Evolutionary conservation across 2,888 invertebrate genomes (phyloP).

Genomic region (Tipula helvola): DNA sequence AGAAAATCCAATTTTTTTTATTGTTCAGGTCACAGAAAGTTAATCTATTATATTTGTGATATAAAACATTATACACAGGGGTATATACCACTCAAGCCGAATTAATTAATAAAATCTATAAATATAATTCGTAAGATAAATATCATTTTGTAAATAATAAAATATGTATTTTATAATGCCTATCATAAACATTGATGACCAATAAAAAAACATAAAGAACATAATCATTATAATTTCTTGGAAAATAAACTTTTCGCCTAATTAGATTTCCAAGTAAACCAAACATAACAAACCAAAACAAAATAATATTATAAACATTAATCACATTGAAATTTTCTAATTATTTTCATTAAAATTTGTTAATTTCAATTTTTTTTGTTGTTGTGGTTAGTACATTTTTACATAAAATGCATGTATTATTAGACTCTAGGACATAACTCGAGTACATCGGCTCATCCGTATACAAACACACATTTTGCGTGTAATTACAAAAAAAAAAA

Average conservation of each 20-base stretch:
- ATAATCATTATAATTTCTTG: not conserved
- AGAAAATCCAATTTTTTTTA: not conserved
- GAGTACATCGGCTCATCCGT: not conserved
- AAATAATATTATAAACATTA: not conserved
- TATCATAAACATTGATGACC: not conserved
- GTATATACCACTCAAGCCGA: not conserved
- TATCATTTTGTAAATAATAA: not conserved
- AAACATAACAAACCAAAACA: not conserved
- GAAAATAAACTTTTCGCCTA: not conserved
- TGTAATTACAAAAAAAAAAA: not conserved
- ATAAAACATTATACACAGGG: not conserved
- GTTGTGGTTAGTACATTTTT: not conserved
- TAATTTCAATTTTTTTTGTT: not conserved
- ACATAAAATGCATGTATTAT: not conserved
- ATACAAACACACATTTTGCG: not conserved
- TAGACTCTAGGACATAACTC: not conserved
- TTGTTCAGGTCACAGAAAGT: not conserved
- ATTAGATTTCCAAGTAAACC: not conserved
- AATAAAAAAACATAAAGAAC: not conserved
- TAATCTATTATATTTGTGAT: not conserved
- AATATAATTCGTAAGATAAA: not conserved
- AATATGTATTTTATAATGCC: not conserved
- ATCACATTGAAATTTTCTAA: not conserved
- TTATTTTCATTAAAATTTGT: not conserved
- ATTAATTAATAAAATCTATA: not conserved